Evolutionary conservation across 1,140 invertebrate genomes (phyloP).

Genomic region (Drosophila takahashii): DNA sequence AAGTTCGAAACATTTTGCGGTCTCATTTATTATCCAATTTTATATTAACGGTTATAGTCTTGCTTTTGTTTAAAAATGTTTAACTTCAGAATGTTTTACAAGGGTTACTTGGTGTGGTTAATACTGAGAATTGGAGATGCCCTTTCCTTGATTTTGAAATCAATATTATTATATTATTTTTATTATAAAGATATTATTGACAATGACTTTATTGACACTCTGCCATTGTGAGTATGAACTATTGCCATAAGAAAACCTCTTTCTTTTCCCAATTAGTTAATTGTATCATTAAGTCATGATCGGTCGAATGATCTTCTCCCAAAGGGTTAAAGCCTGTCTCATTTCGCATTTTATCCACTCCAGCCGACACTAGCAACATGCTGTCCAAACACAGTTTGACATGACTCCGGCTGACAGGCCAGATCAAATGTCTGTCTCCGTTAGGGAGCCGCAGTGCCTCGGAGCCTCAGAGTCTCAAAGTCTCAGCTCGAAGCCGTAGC

Average conservation of each 20-base stretch:
- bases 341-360: constrained; percentile 28
- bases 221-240: neutral
- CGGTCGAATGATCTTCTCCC: constrained; percentile 22
- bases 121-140: no score
- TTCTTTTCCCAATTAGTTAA: constrained; percentile 1
- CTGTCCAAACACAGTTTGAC: constrained; percentile 54
- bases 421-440: constrained; percentile 47
- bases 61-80: neutral
- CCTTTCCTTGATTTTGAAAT: no score
- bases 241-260: neutral
- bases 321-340: constrained; percentile 29
- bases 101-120: neutral
- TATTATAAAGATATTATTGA: neutral
- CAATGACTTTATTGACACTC: neutral
- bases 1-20: constrained; percentile 5
- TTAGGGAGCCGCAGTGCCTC: neutral
- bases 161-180: no score
- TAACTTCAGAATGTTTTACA: neutral
- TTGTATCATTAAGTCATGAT: constrained; percentile 15
- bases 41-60: no score
- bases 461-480: neutral
- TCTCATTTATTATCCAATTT: neutral
- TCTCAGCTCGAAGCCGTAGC: constrained; percentile 28
- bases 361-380: constrained; percentile 20
- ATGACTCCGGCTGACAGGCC: constrained; percentile 47